Evolutionary conservation across 1,140 invertebrate species (phyloP).

Genomic region (Diabrotica undecimpunctata): DNA sequence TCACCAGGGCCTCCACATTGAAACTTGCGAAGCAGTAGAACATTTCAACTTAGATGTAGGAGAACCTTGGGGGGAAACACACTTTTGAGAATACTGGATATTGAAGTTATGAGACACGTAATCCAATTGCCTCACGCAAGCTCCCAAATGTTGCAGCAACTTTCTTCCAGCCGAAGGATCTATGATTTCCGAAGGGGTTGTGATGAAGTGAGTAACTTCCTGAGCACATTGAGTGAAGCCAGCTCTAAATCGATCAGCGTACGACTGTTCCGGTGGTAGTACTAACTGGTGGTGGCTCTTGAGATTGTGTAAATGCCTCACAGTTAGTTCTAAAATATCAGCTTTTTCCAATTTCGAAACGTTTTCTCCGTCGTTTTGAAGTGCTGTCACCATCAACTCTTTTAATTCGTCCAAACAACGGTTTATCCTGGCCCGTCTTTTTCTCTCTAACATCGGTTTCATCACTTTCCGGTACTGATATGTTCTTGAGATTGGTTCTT

Average conservation of each 20-base stretch:
- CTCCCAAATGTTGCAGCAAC: conserved; percentile 49
- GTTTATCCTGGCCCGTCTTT: conserved; percentile 90
- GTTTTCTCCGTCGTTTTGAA: conserved; percentile 82
- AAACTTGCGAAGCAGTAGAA: conserved; percentile 15
- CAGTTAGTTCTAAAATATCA: conserved; percentile 93
- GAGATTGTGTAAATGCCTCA: conserved; percentile 83
- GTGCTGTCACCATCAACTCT: conserved; percentile 82
- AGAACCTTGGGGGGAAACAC: conserved; percentile 38
- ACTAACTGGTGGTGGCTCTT: conserved; percentile 68
- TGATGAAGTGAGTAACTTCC: conserved; percentile 82
- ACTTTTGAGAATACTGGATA: conserved; percentile 26
- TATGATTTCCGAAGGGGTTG: conserved; percentile 39
- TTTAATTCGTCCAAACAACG: conserved; percentile 90
- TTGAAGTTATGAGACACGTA: conserved; percentile 30
- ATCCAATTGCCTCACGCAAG: conserved; percentile 48
- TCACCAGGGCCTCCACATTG: conserved; percentile 49
- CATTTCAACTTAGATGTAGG: conserved; percentile 24
- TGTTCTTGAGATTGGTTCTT: conserved; percentile 75
- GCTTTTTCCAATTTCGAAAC: conserved; percentile 94
- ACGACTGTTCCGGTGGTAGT: conserved; percentile 59
- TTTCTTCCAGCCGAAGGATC: conserved; percentile 47
- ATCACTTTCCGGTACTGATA: conserved; percentile 91
- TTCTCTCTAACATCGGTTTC: conserved; percentile 94
- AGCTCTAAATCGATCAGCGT: conserved; percentile 79
- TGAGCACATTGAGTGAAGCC: conserved; percentile 89